Percentiles rank a stretch among this genome's conserved stretches.
These are phyloP conservation scores for Acanthosoma haemorrhoidale DNA, from an alignment of 2,888 invertebrate genomes.

Conservation along the genomic window DNA sequence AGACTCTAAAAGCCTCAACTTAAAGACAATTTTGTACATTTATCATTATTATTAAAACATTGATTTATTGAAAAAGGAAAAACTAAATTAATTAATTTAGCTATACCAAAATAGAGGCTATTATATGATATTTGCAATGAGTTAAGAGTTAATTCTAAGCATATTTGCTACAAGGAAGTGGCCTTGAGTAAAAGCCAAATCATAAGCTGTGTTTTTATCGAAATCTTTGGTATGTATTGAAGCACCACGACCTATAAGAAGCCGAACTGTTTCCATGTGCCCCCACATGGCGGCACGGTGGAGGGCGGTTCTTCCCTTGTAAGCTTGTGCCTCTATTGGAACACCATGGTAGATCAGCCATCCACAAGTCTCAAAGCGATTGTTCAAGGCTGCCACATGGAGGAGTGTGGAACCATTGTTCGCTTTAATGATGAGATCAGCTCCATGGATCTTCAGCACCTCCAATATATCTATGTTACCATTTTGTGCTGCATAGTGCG, in stretches of 20 bases:
- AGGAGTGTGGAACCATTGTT: neutral
- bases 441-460: neutral
- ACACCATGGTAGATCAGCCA: neutral
- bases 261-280: neutral
- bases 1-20: too few species aligned
- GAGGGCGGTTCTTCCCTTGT: neutral
- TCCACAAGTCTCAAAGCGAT: neutral
- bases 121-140: too few species aligned
- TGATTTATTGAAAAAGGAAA: too few species aligned
- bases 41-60: too few species aligned
- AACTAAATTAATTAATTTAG: too few species aligned
- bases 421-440: neutral
- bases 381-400: neutral
- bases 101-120: too few species aligned
- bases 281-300: slow-evolving; percentile 6
- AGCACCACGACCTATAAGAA: neutral
- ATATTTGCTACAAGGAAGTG: neutral
- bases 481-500: neutral
- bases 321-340: neutral
- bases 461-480: neutral
- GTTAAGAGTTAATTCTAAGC: too few species aligned
- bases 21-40: too few species aligned
- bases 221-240: neutral
- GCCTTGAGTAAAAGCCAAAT: neutral
- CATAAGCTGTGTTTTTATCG: neutral